A percentile compares a stretch with the other conserved stretches of the same genome.
These are phyloP conservation scores for Cervus canadensis DNA, from an alignment of 2,113 vertebrate species.

Conservation along the genomic window DNA sequence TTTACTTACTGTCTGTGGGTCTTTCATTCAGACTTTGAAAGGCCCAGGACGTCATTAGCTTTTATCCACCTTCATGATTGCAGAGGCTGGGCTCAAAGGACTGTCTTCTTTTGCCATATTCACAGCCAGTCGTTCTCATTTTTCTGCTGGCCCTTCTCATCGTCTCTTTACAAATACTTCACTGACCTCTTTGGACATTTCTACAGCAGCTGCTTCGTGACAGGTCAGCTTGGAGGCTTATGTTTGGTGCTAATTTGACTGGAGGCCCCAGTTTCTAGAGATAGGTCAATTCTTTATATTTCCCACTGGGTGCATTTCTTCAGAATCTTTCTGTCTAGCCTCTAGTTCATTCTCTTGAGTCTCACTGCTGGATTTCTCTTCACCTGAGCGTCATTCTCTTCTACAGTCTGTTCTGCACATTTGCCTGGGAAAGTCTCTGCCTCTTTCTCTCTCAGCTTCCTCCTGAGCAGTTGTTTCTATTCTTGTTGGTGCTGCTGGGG, in stretches of 20 bases:
- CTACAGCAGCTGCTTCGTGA: neutral
- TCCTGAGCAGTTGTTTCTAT: neutral
- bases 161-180: conserved; percentile 77
- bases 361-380: neutral
- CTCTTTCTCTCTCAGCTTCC: neutral
- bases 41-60: conserved; percentile 73
- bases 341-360: neutral
- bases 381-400: neutral
- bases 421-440: neutral
- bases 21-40: conserved; percentile 85
- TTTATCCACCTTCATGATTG: conserved; percentile 77
- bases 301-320: neutral
- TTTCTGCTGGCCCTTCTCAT: conserved; percentile 75
- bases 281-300: conserved; percentile 42
- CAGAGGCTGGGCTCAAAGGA: conserved; percentile 75
- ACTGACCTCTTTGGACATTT: conserved; percentile 33
- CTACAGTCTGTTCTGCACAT: neutral
- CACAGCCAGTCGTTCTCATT: conserved; percentile 62
- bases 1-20: conserved; percentile 53
- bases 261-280: conserved; percentile 28
- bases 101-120: conserved; percentile 77
- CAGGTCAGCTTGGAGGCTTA: neutral
- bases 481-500: neutral
- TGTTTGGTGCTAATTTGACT: conserved; percentile 11
- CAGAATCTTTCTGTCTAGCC: neutral